Conservation (phyloP, 1,140 invertebrate genomes). For the Drosophila rhopaloa region DNA sequence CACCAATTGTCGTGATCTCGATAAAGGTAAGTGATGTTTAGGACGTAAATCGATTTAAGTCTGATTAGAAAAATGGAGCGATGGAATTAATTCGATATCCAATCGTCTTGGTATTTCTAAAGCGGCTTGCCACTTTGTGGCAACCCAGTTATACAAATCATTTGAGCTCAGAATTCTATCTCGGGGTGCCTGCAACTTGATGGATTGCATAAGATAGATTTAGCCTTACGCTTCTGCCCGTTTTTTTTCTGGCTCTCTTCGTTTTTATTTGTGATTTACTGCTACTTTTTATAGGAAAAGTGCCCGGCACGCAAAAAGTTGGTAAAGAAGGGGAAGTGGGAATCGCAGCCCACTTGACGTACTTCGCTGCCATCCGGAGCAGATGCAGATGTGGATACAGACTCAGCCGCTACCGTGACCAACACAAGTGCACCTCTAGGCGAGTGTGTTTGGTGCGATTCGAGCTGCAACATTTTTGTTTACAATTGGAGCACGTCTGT, state of each 20-base stretch:
- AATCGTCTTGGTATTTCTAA: constrained; percentile 33
- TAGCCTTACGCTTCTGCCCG: constrained; percentile 1
- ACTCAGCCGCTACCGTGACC: background rate
- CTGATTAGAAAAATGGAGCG: background rate
- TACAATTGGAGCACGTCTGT: constrained; percentile 80
- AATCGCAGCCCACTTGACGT: constrained; percentile 47
- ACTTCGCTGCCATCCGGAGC: constrained; percentile 45
- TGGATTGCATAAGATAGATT: constrained; percentile 51
- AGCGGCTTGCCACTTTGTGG: constrained; percentile 44
- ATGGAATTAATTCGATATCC: constrained; percentile 37
- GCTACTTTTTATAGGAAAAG: constrained; percentile 64
- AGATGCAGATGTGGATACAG: constrained; percentile 49
- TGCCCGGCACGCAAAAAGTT: constrained; percentile 55
- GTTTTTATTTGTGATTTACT: constrained; percentile 60
- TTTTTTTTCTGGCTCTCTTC: constrained; percentile 1
- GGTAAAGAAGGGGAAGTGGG: constrained; percentile 23
- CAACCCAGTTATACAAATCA: constrained; percentile 31
- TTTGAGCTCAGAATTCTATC: constrained; percentile 53
- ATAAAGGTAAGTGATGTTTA: constrained; percentile 15
- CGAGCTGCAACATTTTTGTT: constrained; percentile 58
- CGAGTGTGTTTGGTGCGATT: constrained; percentile 1
- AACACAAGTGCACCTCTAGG: constrained; percentile 5
- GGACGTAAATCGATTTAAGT: background rate
- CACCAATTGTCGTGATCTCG: constrained; percentile 2
- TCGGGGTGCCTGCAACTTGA: constrained; percentile 40